phyloP scores from a whole-genome alignment of 1,140 invertebrate genomes.

The Drosophila ogumai region DNA sequence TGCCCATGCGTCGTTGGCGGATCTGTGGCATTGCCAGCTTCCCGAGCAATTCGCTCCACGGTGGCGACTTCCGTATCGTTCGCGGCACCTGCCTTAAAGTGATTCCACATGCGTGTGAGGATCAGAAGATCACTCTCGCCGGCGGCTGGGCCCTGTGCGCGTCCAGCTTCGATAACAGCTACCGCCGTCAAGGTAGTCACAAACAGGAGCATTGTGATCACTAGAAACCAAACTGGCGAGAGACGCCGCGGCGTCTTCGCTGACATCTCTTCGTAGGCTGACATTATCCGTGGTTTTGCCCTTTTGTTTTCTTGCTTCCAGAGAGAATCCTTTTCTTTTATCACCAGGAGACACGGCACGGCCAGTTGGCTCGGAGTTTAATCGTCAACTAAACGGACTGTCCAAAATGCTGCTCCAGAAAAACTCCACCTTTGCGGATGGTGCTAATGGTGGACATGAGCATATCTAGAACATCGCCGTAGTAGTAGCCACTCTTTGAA shows the following conservation, averaged over 20 bases:
- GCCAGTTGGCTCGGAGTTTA: conserved; percentile 53
- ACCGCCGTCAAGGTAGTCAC: conserved; percentile 47
- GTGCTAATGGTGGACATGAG: conserved; percentile 60
- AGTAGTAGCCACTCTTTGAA: conserved; percentile 37
- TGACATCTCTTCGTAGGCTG: conserved; percentile 60
- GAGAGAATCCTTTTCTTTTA: conserved; percentile 8
- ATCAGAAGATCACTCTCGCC: conserved; percentile 44
- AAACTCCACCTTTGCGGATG: conserved; percentile 47
- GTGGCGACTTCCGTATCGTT: conserved; percentile 55
- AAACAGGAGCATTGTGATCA: conserved; percentile 56
- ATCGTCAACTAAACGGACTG: conserved; percentile 57
- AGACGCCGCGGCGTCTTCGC: conserved; percentile 36
- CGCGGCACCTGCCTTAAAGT: conserved; percentile 11
- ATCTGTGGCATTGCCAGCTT: conserved; percentile 44
- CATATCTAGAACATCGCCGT: conserved; percentile 71
- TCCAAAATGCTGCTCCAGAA: conserved; percentile 48
- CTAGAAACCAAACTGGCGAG: conserved; percentile 51
- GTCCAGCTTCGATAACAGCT: conserved; percentile 54
- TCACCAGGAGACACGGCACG: conserved; percentile 23
- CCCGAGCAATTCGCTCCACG: conserved; percentile 62
- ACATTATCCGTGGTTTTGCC: conserved; percentile 36
- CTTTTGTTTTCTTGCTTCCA: background rate
- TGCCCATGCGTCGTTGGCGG: background rate
- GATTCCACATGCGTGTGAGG: conserved; percentile 59
- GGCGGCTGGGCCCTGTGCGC: conserved; percentile 12